Evolutionary conservation across 2,888 invertebrate genomes (phyloP).

Genomic region (Himalopsyche japonica): DNA sequence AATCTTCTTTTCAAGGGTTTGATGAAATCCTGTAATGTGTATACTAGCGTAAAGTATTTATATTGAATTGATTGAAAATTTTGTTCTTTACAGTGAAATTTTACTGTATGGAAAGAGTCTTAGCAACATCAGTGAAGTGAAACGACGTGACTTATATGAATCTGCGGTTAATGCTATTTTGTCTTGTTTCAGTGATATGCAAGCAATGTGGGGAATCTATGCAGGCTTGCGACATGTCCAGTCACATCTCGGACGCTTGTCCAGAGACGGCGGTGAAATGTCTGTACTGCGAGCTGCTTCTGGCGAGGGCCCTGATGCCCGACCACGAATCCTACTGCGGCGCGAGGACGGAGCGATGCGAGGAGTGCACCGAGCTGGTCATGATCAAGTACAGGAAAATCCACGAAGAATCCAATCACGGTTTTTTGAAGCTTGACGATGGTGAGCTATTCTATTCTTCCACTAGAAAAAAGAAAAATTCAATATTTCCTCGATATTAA

Average conservation of each 20-base stretch:
- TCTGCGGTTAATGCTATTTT: not conserved
- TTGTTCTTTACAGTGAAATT: no score
- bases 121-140: no score
- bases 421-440: constrained; percentile 64
- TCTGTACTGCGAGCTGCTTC: constrained; percentile 68
- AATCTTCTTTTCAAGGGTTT: no score
- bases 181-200: constrained; percentile 51
- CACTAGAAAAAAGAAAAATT: no score
- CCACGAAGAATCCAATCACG: constrained; percentile 69
- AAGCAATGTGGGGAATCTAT: constrained; percentile 56
- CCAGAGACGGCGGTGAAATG: constrained; percentile 62
- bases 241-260: constrained; percentile 60
- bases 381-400: constrained; percentile 70
- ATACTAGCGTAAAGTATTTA: no score
- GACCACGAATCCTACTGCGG: constrained; percentile 73
- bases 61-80: no score
- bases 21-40: no score
- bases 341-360: constrained; percentile 69
- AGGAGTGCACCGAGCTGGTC: constrained; percentile 68
- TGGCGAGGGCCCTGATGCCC: constrained; percentile 62
- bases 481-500: no score
- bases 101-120: no score
- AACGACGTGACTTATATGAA: no score
- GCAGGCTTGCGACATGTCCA: constrained; percentile 55
- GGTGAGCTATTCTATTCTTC: constrained; percentile 48